Base-by-base conservation (phyloP, 2,797 vertebrate genomes). In the Netta rufina region DNA sequence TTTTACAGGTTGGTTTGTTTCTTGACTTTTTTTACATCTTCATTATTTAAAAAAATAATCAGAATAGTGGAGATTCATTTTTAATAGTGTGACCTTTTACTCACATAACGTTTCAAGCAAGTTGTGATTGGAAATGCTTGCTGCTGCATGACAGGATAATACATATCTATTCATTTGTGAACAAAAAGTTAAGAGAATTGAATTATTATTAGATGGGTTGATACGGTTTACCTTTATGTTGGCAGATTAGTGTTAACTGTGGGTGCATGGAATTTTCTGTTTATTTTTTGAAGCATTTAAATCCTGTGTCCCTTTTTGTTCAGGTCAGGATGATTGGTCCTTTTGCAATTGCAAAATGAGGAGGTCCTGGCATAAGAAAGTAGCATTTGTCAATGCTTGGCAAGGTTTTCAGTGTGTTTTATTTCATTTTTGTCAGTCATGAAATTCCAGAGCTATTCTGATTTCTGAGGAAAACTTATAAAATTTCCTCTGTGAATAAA, bases 261-360 rank as follows among this genome's bases (percentile, higher is more conserved):
- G 74, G 89, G 32, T 56, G 33, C 33, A 84, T 76, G 30, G 41
- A 51, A n/a, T 73, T 72, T 6, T 6, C 49, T 51, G 9, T 77
- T 76, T 49, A 25, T 43, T 76, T 73, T 78, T 88, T 77, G 28
- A 75, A 83, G 17, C 12, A 74, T 11, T 16, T 54, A 16, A 64
- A 71, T 22, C 41, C 45, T 72, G 15, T 88, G 64, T 92, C 33
- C 4, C 51, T 67, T 72, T 88, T 81, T 56, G 41, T 79, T 81
- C 54, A 87, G 69, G 39, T 57, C 89, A 89, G 84, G 92, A 54
- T 45, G 61, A 84, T 85, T 18, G 13, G 53, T 84, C 54, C 38
- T 91, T 94, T 93, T 86, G 64, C 89, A 61, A 41, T 77, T 94
- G 73, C n/a, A 80, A 92, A 89, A 41, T 90, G 84, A 84, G 33